Conservation (phyloP, 2,113 vertebrate species). For the Channa maculata region DNA sequence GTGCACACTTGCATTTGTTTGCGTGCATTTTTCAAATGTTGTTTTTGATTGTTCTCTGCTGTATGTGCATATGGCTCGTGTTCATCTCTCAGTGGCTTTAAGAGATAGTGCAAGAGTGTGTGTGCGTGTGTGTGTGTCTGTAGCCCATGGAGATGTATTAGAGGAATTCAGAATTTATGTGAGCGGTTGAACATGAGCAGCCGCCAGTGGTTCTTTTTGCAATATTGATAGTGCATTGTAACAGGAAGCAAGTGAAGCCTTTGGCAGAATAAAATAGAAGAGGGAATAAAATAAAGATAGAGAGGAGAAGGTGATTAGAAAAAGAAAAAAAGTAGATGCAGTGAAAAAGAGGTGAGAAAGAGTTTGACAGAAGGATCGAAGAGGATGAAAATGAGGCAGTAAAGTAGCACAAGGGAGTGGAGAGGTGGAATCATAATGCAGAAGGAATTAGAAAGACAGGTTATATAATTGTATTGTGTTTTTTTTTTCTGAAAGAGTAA, state of each 20-base stretch:
- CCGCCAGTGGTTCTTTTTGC: slow-evolving; percentile 60
- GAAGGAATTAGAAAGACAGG: slow-evolving; percentile 57
- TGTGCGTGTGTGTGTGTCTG: slow-evolving; percentile 24
- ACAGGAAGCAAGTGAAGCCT: slow-evolving; percentile 53
- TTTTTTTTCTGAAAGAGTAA: slow-evolving; percentile 29
- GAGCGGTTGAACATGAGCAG: slow-evolving; percentile 63
- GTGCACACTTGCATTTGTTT: slow-evolving; percentile 27
- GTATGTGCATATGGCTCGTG: slow-evolving; percentile 3
- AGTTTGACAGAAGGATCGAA: slow-evolving; percentile 56
- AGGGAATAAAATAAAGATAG: slow-evolving; percentile 44
- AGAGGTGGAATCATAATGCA: slow-evolving; percentile 44
- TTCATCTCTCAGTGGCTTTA: slow-evolving; percentile 29
- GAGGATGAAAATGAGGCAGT: slow-evolving; percentile 47
- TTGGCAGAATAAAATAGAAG: slow-evolving; percentile 41
- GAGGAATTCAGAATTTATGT: slow-evolving; percentile 66
- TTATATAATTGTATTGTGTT: slow-evolving; percentile 55
- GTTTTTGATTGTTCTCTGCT: slow-evolving; percentile 18
- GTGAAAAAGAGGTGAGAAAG: slow-evolving; percentile 10
- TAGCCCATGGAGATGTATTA: slow-evolving; percentile 51
- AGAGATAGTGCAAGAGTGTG: slow-evolving; percentile 15
- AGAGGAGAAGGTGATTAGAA: slow-evolving; percentile 42
- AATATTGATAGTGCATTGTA: slow-evolving; percentile 72
- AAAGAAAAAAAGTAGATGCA: not conserved
- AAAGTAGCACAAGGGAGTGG: slow-evolving; percentile 42
- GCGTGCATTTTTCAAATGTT: slow-evolving; percentile 31